These are phyloP conservation scores for Saccostrea glomerata DNA, from an alignment of 1,140 invertebrate genomes.

Conservation along the genomic window DNA sequence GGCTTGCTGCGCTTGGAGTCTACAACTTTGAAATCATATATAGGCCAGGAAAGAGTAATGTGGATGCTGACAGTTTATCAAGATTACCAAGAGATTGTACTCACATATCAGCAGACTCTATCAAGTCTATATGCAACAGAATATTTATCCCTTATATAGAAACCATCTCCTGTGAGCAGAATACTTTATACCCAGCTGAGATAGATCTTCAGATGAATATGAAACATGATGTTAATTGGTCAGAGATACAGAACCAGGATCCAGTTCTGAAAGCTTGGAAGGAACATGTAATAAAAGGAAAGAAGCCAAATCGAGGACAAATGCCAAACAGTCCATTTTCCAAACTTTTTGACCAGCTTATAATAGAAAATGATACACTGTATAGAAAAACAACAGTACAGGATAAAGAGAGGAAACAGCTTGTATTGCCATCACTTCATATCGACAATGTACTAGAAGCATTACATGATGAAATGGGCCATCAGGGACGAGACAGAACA, in stretches of 20 bases:
- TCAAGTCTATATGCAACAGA: background rate
- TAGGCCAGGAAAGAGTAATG: conserved; percentile 48
- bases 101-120: background rate
- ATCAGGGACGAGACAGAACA: conserved; percentile 44
- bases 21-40: conserved; percentile 53
- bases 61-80: conserved; percentile 47
- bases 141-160: background rate
- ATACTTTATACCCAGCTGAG: background rate
- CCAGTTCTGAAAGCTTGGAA: background rate
- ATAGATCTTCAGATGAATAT: background rate
- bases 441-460: conserved; percentile 20
- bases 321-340: background rate
- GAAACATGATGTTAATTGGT: background rate
- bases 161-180: background rate
- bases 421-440: conserved; percentile 41
- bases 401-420: conserved; percentile 2
- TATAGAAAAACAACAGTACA: background rate
- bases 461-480: conserved; percentile 50
- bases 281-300: background rate
- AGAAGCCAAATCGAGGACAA: background rate
- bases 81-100: conserved; percentile 37
- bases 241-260: background rate
- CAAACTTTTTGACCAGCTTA: conserved; percentile 2
- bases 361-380: background rate
- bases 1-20: conserved; percentile 41